Percentiles rank a stretch among this genome's conserved stretches.
Evolutionary conservation across 2,888 invertebrate species (phyloP).

Genomic region (Stegana nigrithorax): DNA sequence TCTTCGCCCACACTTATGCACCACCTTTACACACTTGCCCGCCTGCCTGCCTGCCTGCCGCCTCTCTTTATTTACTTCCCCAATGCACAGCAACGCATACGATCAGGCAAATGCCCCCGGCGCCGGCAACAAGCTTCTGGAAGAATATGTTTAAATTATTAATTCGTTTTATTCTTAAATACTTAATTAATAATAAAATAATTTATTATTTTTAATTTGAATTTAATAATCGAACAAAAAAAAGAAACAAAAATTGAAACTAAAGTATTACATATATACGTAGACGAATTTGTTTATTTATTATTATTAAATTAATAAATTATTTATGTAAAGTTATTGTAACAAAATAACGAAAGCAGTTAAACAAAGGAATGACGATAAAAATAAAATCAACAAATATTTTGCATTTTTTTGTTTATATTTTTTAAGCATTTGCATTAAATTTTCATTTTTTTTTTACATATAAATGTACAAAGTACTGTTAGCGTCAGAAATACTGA

Average conservation of each 20-base stretch:
- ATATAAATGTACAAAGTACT: not conserved
- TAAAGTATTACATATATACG: not conserved
- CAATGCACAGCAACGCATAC: constrained; percentile 7
- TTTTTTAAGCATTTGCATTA: not conserved
- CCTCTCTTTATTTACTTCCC: not conserved
- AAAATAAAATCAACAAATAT: not conserved
- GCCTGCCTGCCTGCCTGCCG: not conserved
- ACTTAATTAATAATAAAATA: too few relatives aligned
- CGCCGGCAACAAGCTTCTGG: constrained; percentile 13
- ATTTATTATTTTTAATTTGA: too few relatives aligned
- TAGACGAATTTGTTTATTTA: not conserved
- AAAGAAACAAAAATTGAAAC: too few relatives aligned
- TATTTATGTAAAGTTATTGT: not conserved
- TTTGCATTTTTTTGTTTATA: not conserved
- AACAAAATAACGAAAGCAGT: not conserved
- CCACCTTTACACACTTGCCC: not conserved
- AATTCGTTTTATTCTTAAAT: too few relatives aligned
- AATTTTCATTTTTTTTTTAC: not conserved
- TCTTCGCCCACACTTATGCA: not conserved
- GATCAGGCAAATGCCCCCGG: constrained; percentile 10
- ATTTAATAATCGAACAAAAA: too few relatives aligned
- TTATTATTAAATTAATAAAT: constrained; percentile 1
- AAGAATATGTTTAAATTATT: constrained; percentile 2
- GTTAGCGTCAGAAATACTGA: not conserved
- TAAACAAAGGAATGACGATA: not conserved